phyloP scores from a whole-genome alignment of 2,113 vertebrate species.

The Plecturocebus donacophilus region DNA sequence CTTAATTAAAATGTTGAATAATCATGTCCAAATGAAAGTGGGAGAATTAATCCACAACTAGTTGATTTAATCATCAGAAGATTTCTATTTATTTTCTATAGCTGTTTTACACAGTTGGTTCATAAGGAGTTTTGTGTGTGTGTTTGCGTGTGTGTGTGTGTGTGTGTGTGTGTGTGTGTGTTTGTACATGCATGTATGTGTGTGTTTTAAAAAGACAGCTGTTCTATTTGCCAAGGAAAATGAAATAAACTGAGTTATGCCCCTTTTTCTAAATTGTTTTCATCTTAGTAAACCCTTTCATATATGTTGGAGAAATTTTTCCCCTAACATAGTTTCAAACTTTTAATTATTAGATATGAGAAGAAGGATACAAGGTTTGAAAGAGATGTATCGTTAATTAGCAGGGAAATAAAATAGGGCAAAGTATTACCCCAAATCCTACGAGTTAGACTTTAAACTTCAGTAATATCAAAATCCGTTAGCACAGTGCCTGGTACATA shows the following conservation, averaged over 20 bases:
- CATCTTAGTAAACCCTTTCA: not conserved
- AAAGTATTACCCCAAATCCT: constrained; percentile 33
- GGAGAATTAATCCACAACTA: constrained; percentile 5
- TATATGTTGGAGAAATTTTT: not conserved
- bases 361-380: not conserved
- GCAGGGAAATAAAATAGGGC: not conserved
- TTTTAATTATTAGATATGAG: constrained; percentile 6
- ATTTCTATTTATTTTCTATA: constrained; percentile 62
- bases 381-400: not conserved
- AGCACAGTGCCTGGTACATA: not conserved
- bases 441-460: constrained; percentile 10
- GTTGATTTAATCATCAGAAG: constrained; percentile 46
- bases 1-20: constrained; percentile 61
- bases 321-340: not conserved
- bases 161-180: too few relatives aligned
- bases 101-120: constrained; percentile 30
- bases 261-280: constrained; percentile 1
- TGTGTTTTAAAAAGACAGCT: not conserved
- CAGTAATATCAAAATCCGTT: not conserved
- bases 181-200: not conserved
- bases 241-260: constrained; percentile 7
- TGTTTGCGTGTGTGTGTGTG: too few relatives aligned
- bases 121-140: not conserved
- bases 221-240: constrained; percentile 3
- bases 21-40: constrained; percentile 43